phyloP scores from a whole-genome alignment of 2,797 vertebrate genomes.

The Poeciliopsis infans region DNA sequence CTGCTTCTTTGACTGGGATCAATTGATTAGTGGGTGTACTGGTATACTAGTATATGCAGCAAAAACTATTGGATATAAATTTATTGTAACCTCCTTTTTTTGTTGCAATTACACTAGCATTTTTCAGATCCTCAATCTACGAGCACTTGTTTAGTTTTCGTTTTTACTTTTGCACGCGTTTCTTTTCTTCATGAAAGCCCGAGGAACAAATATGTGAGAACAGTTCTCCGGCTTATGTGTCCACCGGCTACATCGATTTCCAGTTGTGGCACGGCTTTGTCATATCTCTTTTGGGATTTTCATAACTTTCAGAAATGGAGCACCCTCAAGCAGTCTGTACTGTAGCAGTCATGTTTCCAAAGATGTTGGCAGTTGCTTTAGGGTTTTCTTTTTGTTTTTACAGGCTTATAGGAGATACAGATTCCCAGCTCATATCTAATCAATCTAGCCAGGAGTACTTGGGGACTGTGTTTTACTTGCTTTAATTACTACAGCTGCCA shows the following conservation, averaged over 20 bases:
- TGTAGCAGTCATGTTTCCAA: slow-evolving; percentile 12
- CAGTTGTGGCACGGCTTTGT: slow-evolving; percentile 36
- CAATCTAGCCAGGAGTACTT: slow-evolving; percentile 7
- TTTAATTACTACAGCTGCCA: slow-evolving; percentile 23
- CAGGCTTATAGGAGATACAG: slow-evolving; percentile 11
- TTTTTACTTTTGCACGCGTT: not conserved
- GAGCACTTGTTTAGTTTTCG: not conserved
- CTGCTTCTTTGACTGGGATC: not conserved
- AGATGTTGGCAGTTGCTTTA: slow-evolving; percentile 27
- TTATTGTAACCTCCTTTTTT: not conserved
- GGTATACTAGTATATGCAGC: not conserved
- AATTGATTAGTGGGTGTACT: not conserved
- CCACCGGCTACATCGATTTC: slow-evolving; percentile 18
- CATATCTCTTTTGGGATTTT: slow-evolving; percentile 23
- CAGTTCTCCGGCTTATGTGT: slow-evolving; percentile 17
- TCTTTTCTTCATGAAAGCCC: not conserved
- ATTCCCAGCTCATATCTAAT: slow-evolving; percentile 27
- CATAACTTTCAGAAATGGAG: slow-evolving; percentile 30
- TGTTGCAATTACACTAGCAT: not conserved
- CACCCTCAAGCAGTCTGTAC: slow-evolving; percentile 22
- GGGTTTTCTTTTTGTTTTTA: slow-evolving; percentile 32
- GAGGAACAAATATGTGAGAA: slow-evolving; percentile 11
- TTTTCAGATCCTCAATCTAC: not conserved
- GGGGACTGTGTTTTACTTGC: slow-evolving; percentile 8
- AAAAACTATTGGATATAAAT: not conserved